Conservation (phyloP, 2,113 vertebrate genomes). For the Erpornis zantholeuca region DNA sequence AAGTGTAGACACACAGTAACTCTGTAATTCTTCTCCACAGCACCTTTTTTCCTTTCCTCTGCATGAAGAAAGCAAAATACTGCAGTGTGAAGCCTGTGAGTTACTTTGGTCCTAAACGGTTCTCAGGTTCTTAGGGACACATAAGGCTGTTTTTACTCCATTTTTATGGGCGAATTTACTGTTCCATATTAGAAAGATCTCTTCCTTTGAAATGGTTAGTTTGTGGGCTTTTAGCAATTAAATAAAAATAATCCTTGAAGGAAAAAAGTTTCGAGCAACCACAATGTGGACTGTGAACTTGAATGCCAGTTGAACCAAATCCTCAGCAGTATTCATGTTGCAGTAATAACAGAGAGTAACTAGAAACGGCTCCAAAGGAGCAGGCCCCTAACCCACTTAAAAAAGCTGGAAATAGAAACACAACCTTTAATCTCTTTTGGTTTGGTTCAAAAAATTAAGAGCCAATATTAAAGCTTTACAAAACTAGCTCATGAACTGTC, state of each 20-base stretch:
- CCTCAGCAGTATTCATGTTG: neutral
- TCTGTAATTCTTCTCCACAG: neutral
- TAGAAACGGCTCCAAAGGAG: neutral
- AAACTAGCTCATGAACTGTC: neutral
- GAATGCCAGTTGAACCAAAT: neutral
- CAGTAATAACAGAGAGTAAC: neutral
- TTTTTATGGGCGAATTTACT: neutral
- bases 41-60: neutral
- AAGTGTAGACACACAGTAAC: neutral
- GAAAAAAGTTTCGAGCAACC: neutral
- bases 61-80: neutral
- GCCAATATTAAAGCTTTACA: neutral
- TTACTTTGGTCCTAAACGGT: neutral
- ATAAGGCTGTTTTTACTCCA: neutral
- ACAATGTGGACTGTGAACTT: neutral
- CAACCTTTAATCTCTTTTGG: neutral
- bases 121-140: neutral
- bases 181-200: neutral
- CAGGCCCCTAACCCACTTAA: neutral
- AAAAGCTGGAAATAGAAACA: neutral
- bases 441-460: neutral
- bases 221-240: neutral
- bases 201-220: neutral
- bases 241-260: slow-evolving; percentile 13
- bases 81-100: neutral